phyloP scores from a whole-genome alignment of 1,140 invertebrate genomes.

The Drosophila lowei region DNA sequence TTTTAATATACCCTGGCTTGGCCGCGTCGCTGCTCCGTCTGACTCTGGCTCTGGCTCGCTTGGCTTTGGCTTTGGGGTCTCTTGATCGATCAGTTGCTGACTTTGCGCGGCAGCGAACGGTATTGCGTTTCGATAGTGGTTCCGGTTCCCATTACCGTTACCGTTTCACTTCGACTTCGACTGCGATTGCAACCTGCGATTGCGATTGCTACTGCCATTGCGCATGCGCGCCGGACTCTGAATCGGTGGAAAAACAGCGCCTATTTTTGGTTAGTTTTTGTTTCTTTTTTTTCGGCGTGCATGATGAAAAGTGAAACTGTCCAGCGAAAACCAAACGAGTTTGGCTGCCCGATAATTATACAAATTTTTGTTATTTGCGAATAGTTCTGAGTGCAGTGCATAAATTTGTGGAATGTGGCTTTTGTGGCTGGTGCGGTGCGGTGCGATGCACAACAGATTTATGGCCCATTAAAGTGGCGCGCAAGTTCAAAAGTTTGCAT shows the following conservation, averaged over 20 bases:
- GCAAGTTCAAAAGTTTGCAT: constrained; percentile 45
- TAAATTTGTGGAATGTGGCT: neutral
- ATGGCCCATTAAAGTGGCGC: constrained; percentile 26
- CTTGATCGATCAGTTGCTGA: constrained; percentile 73
- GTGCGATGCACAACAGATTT: neutral
- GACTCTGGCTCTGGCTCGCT: constrained; percentile 29
- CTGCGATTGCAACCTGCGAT: no score
- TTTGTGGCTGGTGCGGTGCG: neutral
- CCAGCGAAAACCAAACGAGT: neutral
- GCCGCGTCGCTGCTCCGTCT: constrained; percentile 8
- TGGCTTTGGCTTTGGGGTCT: constrained; percentile 14
- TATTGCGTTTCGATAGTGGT: constrained; percentile 28
- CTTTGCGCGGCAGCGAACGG: constrained; percentile 71
- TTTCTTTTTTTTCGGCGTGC: neutral
- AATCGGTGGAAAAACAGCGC: neutral
- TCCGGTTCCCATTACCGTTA: neutral
- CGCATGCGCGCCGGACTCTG: constrained; percentile 32
- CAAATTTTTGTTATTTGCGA: constrained; percentile 7
- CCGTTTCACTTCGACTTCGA: no score
- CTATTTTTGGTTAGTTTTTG: constrained; percentile 18
- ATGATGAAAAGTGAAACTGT: constrained; percentile 62
- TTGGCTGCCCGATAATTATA: no score
- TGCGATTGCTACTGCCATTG: neutral
- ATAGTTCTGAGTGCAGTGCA: constrained; percentile 23
- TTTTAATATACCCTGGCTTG: constrained; percentile 10